These are phyloP conservation scores for Coluber constrictor DNA, from an alignment of 2,797 vertebrate genomes.

Conservation along the genomic window DNA sequence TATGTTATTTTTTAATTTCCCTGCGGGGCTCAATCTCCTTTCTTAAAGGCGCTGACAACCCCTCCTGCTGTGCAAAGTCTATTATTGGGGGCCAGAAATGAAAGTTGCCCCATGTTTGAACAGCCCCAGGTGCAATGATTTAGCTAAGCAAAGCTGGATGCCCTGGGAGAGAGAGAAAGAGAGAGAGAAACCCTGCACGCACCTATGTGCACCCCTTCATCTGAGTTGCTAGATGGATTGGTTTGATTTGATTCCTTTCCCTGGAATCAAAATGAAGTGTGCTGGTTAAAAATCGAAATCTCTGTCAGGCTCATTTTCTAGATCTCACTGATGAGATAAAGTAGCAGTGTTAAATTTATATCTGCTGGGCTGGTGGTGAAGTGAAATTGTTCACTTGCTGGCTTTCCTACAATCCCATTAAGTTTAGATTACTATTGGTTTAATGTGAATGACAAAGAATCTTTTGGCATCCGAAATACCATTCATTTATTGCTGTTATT, in stretches of 20 bases:
- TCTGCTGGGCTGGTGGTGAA: not conserved
- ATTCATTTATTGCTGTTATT: not conserved
- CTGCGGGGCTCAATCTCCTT: not conserved
- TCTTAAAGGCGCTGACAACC: not conserved
- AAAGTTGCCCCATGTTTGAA: not conserved
- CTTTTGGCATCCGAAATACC: not conserved
- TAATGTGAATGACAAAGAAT: not conserved
- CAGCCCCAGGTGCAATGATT: not conserved
- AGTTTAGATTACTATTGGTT: not conserved
- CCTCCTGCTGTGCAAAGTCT: not conserved
- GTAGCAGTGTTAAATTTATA: not conserved
- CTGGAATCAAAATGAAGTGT: not conserved
- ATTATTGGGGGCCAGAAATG: not conserved
- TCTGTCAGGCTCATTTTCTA: not conserved
- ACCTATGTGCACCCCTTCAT: not conserved
- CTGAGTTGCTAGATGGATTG: not conserved
- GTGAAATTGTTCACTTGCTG: not conserved
- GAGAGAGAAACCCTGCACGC: not conserved
- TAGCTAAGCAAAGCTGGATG: not conserved
- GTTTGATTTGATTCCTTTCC: not conserved
- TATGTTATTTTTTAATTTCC: not conserved
- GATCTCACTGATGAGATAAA: not conserved
- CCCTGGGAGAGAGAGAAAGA: not conserved
- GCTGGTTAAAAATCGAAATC: not conserved
- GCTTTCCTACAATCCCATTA: not conserved